Evolutionary conservation across 2,113 vertebrate genomes (phyloP).

Genomic region (Sigmodon hispidus): DNA sequence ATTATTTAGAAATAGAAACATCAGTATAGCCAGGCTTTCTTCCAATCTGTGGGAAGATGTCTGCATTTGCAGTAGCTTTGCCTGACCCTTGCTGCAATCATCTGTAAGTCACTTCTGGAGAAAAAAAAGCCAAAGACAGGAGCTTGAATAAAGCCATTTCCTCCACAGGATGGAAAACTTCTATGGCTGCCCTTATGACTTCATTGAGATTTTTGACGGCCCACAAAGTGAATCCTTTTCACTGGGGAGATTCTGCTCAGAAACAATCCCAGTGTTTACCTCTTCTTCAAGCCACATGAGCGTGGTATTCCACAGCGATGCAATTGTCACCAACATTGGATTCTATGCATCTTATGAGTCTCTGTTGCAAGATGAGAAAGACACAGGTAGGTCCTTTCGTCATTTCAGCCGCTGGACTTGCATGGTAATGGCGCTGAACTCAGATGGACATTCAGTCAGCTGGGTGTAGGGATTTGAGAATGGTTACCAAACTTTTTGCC

Average conservation of each 20-base stretch:
- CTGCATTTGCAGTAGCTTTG: background rate
- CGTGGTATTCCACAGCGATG: conserved; percentile 58
- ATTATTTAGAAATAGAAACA: background rate
- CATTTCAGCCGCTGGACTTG: background rate
- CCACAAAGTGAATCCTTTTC: background rate
- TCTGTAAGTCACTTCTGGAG: fast-evolving
- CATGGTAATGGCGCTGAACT: background rate
- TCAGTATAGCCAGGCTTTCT: too few species aligned
- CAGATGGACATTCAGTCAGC: fast-evolving
- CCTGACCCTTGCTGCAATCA: background rate
- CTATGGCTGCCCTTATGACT: conserved; percentile 71
- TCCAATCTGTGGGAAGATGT: background rate
- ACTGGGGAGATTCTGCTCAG: conserved; percentile 72
- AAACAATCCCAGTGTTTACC: conserved; percentile 39
- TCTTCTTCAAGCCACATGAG: conserved; percentile 73
- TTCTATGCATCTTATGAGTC: conserved; percentile 73
- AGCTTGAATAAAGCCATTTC: background rate
- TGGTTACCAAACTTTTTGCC: too few species aligned
- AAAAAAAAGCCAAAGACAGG: fast-evolving
- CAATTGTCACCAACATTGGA: conserved; percentile 61
- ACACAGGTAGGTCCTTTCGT: conserved; percentile 33
- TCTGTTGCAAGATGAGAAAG: conserved; percentile 25
- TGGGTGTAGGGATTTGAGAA: background rate
- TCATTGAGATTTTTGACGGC: conserved; percentile 77
- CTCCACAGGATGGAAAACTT: conserved; percentile 71